A percentile compares a stretch with the other conserved stretches of the same genome.
phyloP scores from a whole-genome alignment of 2,888 invertebrate genomes.

The Nineta flava region DNA sequence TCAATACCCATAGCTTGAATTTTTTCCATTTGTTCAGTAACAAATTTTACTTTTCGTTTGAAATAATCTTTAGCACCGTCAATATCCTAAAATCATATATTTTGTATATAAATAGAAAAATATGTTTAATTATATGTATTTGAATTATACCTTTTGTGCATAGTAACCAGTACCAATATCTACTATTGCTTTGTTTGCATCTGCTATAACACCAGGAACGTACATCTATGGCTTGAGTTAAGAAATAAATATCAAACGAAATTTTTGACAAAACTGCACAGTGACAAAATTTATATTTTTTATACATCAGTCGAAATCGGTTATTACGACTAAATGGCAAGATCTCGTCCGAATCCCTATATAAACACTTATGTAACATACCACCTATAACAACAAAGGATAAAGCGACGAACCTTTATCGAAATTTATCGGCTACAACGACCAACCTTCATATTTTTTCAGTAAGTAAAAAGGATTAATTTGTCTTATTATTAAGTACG shows the following conservation, averaged over 20 bases:
- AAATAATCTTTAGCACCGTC: slow-evolving; percentile 82
- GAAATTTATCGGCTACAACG: too few species aligned
- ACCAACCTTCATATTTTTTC: too few species aligned
- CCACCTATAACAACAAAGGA: too few species aligned
- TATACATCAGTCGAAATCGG: too few species aligned
- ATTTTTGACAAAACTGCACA: too few species aligned
- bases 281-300: too few species aligned
- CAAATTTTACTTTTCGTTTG: slow-evolving; percentile 75
- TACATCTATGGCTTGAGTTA: slow-evolving; percentile 52
- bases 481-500: too few species aligned
- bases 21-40: slow-evolving; percentile 90
- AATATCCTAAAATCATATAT: slow-evolving; percentile 38
- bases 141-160: slow-evolving; percentile 62
- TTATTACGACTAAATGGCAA: too few species aligned
- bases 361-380: too few species aligned
- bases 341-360: too few species aligned
- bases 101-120: neutral
- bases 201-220: slow-evolving; percentile 76
- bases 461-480: too few species aligned
- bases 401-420: too few species aligned
- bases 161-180: slow-evolving; percentile 97
- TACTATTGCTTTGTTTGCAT: slow-evolving; percentile 75
- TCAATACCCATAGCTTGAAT: slow-evolving; percentile 69
- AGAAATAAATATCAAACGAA: neutral
- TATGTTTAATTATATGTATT: neutral